Conservation (phyloP, 2,797 vertebrate genomes). For the Crocidura indochinensis region DNA sequence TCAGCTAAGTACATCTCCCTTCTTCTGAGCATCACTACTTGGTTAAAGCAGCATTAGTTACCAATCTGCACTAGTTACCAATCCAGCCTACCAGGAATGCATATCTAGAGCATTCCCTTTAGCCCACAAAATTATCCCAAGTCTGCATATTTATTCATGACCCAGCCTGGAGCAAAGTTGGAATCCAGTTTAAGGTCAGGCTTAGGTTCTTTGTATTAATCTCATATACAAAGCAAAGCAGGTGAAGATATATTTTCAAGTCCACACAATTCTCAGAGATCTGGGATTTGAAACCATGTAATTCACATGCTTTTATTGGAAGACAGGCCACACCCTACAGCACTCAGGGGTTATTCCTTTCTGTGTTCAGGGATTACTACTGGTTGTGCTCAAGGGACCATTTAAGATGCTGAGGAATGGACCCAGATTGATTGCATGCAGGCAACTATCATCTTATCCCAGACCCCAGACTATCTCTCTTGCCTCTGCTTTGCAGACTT, state of each 20-base stretch:
- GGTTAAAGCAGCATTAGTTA: background rate
- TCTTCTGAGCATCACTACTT: background rate
- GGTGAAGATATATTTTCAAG: background rate
- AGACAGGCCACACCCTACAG: too few relatives aligned
- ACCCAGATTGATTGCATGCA: too few relatives aligned
- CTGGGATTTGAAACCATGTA: background rate
- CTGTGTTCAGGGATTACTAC: too few relatives aligned
- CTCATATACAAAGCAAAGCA: background rate
- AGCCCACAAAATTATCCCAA: fast-evolving
- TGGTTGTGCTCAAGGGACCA: too few relatives aligned
- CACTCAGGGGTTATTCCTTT: too few relatives aligned
- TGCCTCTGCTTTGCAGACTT: too few relatives aligned
- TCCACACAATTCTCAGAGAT: background rate
- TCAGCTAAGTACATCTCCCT: background rate
- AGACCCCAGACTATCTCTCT: too few relatives aligned
- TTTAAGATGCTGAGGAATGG: too few relatives aligned
- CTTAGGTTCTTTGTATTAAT: background rate
- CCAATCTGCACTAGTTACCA: background rate
- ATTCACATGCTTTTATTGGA: background rate
- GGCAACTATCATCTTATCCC: too few relatives aligned
- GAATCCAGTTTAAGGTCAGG: background rate
- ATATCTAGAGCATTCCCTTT: background rate
- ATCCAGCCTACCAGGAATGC: background rate
- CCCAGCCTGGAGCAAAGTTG: background rate
- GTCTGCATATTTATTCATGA: background rate